These are phyloP conservation scores for Pseudolaguvia tuberculata DNA, from an alignment of 2,113 vertebrate species.

Conservation along the genomic window DNA sequence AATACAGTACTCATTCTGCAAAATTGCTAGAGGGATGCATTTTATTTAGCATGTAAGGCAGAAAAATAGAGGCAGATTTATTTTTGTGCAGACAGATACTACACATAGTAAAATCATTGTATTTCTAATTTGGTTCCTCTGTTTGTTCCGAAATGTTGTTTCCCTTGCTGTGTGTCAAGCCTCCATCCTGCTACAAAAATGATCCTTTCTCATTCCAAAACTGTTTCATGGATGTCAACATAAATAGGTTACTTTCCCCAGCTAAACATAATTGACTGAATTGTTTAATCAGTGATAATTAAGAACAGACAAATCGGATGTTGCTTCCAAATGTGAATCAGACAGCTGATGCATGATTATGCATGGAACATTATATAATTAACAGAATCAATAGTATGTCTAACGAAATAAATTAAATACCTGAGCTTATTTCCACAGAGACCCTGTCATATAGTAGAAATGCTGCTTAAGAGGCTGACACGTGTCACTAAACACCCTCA, in stretches of 20 bases:
- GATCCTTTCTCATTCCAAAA: background rate
- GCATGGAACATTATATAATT: slow-evolving; percentile 5
- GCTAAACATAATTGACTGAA: slow-evolving; percentile 2
- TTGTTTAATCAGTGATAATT: slow-evolving; percentile 18
- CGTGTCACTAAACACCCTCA: background rate
- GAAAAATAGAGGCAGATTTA: background rate
- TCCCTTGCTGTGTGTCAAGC: background rate
- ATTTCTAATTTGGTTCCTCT: background rate
- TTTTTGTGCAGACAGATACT: slow-evolving; percentile 17
- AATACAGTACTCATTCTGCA: background rate
- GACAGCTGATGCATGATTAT: slow-evolving; percentile 10
- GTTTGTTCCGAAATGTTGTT: background rate
- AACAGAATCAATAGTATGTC: slow-evolving; percentile 17
- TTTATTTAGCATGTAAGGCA: background rate
- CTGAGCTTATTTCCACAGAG: slow-evolving; percentile 9
- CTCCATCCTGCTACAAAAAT: background rate
- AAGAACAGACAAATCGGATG: background rate
- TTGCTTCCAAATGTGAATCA: slow-evolving; percentile 8
- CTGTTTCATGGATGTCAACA: background rate
- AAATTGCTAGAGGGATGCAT: background rate
- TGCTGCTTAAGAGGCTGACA: background rate
- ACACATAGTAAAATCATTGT: background rate
- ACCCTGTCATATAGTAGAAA: background rate
- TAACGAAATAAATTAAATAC: slow-evolving; percentile 5
- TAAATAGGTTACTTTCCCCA: background rate